phyloP scores from a whole-genome alignment of 2,113 vertebrate species.

The Nothocercus nigrocapillus region DNA sequence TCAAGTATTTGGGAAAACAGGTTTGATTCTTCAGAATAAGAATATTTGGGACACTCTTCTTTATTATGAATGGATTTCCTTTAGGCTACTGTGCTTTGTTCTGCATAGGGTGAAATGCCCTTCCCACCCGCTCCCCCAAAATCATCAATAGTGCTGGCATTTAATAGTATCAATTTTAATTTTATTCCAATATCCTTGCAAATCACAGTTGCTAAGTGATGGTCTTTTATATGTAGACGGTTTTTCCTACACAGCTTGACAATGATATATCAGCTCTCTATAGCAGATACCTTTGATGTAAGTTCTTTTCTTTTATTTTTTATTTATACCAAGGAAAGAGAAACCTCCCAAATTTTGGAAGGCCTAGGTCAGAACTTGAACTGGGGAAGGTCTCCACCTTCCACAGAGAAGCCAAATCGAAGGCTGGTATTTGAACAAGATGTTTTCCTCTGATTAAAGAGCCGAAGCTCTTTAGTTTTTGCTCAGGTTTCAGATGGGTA shows the following conservation, averaged over 20 bases:
- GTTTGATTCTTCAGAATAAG: neutral
- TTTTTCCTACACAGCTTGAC: neutral
- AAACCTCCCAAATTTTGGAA: neutral
- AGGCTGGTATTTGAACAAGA: neutral
- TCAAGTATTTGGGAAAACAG: neutral
- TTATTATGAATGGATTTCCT: neutral
- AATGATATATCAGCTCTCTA: neutral
- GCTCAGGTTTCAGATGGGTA: neutral
- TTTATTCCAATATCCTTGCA: neutral
- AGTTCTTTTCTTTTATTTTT: neutral
- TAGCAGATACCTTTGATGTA: accelerated
- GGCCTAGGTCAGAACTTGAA: neutral
- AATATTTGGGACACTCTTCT: neutral
- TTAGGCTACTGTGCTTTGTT: neutral
- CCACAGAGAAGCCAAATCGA: neutral
- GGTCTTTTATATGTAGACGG: neutral
- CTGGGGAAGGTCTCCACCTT: neutral
- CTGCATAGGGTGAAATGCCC: neutral
- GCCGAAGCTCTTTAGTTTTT: neutral
- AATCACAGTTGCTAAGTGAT: neutral
- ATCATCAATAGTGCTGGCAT: neutral
- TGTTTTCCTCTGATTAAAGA: slow-evolving; percentile 9
- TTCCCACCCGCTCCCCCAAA: neutral
- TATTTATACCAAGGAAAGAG: neutral
- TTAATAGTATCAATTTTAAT: neutral